phyloP scores from a whole-genome alignment of 2,888 invertebrate species.

The Tridacna crocea region DNA sequence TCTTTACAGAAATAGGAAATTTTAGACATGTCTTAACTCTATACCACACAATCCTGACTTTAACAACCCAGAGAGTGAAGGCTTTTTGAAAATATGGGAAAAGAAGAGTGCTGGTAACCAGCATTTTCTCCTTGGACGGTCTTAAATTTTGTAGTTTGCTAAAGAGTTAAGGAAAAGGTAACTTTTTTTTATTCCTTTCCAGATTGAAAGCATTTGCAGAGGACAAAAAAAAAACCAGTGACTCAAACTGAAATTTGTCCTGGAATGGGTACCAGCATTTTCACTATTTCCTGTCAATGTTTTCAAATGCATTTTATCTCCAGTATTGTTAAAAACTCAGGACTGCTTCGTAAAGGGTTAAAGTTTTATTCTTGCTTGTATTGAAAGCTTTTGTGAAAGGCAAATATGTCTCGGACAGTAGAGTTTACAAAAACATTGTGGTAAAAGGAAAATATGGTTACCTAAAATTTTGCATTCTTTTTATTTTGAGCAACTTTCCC shows the following conservation, averaged over 20 bases:
- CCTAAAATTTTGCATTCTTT: not conserved
- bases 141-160: too few species aligned
- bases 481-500: not conserved
- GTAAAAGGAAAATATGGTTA: not conserved
- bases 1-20: too few species aligned
- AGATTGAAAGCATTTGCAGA: too few species aligned
- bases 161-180: too few species aligned
- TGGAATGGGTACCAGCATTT: not conserved
- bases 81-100: too few species aligned
- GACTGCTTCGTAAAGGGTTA: not conserved
- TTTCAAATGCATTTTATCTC: not conserved
- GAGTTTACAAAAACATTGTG: not conserved
- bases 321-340: not conserved
- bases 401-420: not conserved
- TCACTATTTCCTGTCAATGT: not conserved
- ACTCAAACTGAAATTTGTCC: too few species aligned
- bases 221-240: too few species aligned
- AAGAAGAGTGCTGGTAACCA: not conserved
- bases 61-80: too few species aligned
- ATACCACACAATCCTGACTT: too few species aligned
- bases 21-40: too few species aligned
- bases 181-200: too few species aligned
- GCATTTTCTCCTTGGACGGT: slow-evolving; percentile 6
- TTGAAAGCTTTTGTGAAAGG: not conserved
- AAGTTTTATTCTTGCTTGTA: not conserved